A percentile compares a stretch with the other conserved stretches of the same genome.
phyloP scores from a whole-genome alignment of 2,113 vertebrate genomes.

The Peromyscus maniculatus region DNA sequence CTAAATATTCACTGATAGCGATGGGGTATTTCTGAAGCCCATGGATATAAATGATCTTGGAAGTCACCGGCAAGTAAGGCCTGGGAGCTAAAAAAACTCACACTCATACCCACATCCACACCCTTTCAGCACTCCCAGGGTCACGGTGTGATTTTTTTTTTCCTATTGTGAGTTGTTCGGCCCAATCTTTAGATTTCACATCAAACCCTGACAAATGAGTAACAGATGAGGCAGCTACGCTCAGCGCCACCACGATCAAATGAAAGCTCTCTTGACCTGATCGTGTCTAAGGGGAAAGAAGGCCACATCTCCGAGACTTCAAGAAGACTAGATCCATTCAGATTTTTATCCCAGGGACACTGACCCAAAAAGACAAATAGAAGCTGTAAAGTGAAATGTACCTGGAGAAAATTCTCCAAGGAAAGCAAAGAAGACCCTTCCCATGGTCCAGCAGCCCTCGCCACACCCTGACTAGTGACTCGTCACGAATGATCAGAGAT shows the following conservation, averaged over 20 bases:
- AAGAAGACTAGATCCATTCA: slow-evolving; percentile 84
- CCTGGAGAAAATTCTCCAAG: slow-evolving; percentile 69
- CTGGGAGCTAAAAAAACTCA: slow-evolving; percentile 8
- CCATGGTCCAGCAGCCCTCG: slow-evolving; percentile 42
- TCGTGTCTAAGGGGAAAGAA: slow-evolving; percentile 49
- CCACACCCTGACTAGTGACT: slow-evolving; percentile 41
- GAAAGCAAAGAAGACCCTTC: slow-evolving; percentile 73
- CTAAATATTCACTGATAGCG: background rate
- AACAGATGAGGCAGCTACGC: slow-evolving; percentile 31
- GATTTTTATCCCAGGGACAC: slow-evolving; percentile 66
- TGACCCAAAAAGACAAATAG: slow-evolving; percentile 71
- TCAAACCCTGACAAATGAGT: slow-evolving; percentile 65
- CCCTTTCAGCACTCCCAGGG: slow-evolving; percentile 14
- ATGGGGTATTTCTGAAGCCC: background rate
- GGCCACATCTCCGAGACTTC: slow-evolving; percentile 72
- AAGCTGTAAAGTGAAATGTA: slow-evolving; percentile 73
- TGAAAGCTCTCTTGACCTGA: slow-evolving; percentile 58
- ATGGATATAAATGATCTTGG: background rate
- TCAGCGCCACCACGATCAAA: background rate
- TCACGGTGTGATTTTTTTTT: background rate
- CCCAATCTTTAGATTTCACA: slow-evolving; percentile 66
- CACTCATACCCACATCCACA: background rate
- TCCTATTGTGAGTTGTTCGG: background rate
- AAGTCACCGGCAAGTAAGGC: background rate
- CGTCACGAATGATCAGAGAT: slow-evolving; percentile 28